These are phyloP conservation scores for Eupeodes corollae DNA, from an alignment of 1,140 invertebrate genomes.

Conservation along the genomic window DNA sequence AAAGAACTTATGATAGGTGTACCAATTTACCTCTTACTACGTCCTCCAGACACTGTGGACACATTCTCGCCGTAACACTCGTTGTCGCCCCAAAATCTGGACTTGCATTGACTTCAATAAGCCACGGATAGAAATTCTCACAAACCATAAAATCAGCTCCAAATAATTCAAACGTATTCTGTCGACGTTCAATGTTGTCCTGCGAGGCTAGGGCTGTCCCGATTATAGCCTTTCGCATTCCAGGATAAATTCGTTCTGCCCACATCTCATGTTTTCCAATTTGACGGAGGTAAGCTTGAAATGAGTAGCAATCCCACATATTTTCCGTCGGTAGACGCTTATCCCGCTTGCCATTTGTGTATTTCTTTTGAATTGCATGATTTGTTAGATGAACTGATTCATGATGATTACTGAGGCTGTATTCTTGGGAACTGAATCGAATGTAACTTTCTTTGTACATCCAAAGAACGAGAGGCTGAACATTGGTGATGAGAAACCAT, in stretches of 20 bases:
- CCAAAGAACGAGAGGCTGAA: slow-evolving; percentile 85
- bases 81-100: slow-evolving; percentile 83
- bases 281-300: slow-evolving; percentile 58
- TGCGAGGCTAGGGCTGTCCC: slow-evolving; percentile 79
- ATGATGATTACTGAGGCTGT: slow-evolving; percentile 78
- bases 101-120: slow-evolving; percentile 91
- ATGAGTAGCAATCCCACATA: slow-evolving; percentile 78
- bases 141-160: slow-evolving; percentile 89
- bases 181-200: slow-evolving; percentile 71
- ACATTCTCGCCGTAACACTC: slow-evolving; percentile 75
- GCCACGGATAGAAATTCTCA: slow-evolving; percentile 80
- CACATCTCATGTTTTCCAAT: slow-evolving; percentile 63
- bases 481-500: slow-evolving; percentile 85
- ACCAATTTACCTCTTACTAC: slow-evolving; percentile 71
- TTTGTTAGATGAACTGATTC: slow-evolving; percentile 90
- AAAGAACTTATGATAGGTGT: not conserved
- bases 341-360: slow-evolving; percentile 67
- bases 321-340: slow-evolving; percentile 60
- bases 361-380: slow-evolving; percentile 85
- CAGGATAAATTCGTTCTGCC: slow-evolving; percentile 74
- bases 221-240: slow-evolving; percentile 78
- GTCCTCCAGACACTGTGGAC: slow-evolving; percentile 79
- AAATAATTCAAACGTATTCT: slow-evolving; percentile 85
- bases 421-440: slow-evolving; percentile 85
- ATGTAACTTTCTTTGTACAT: slow-evolving; percentile 87